Percentiles rank a stretch among this genome's conserved stretches.
Evolutionary conservation across 2,888 invertebrate species (phyloP).

Genomic region (Drosophila demipolita): DNA sequence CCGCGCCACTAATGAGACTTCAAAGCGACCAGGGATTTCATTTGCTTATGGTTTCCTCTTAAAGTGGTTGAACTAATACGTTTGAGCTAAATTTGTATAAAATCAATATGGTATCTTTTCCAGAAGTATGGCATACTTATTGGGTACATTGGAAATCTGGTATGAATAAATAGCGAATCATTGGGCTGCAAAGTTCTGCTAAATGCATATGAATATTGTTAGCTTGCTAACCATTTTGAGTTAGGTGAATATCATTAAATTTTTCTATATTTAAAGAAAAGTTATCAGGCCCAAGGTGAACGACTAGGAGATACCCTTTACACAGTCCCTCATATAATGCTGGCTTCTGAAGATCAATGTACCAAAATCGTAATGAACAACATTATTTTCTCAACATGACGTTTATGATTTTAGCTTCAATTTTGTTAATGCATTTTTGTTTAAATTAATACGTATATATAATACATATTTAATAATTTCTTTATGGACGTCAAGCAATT

Average conservation of each 20-base stretch:
- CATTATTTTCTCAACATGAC: neutral
- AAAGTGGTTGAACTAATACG: slow-evolving; percentile 39
- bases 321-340: neutral
- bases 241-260: neutral
- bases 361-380: neutral
- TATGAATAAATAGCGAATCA: neutral
- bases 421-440: neutral
- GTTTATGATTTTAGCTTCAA: neutral
- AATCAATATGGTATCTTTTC: slow-evolving; percentile 50
- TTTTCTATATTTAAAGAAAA: neutral
- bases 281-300: neutral
- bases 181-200: neutral
- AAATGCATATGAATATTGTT: neutral
- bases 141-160: neutral
- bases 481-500: neutral
- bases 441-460: neutral
- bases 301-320: neutral
- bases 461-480: too few relatives aligned
- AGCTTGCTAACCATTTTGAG: neutral
- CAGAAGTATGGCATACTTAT: slow-evolving; percentile 36
- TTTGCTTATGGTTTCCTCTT: slow-evolving; percentile 56
- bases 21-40: slow-evolving; percentile 65
- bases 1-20: slow-evolving; percentile 74
- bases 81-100: slow-evolving; percentile 41
- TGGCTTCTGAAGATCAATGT: neutral